Base-by-base conservation (phyloP, 2,797 vertebrate genomes). In the Schizothorax lantsangensis region DNA sequence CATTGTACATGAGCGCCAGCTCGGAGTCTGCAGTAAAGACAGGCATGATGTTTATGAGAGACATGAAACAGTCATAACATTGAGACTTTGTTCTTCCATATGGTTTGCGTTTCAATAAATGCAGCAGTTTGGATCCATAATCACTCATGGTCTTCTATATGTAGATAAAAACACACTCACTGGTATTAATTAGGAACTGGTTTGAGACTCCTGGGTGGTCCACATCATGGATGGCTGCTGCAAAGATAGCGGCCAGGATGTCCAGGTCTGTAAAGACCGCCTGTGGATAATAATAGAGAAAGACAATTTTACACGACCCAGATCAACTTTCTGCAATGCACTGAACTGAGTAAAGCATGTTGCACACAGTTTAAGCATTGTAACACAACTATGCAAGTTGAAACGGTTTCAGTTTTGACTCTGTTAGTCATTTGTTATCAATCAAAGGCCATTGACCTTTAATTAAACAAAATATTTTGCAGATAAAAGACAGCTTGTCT, bases 101-200 rank as follows among this genome's bases (percentile, higher is more conserved):
- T 90, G 85, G 59, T 81, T 79, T 72, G 57, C 74, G 62, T 90
- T 89, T 77, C 49, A 78, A 68, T 38, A 81, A 84, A 36, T 84
- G 74, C 68, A 69, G 74, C 45, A 54, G 33, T 66, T 75, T 84
- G 57, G 43, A 66, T 38, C 47, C 21, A 81, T 54, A 82, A 64
- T n/a, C 54, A 74, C 9, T 6, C 43, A 79, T 23, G 12, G 26
- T 40, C 21, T 43, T 54, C 36, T 52, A 30, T 40, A 84, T 52
- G 62, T 36, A 84, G 64, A 84, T 33, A 57, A 69, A 38, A 38
- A 78, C 52, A 57, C 45, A 98, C 98, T 95, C 92, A 99, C 98
- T 99, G 90, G 98, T 99, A 93, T 99, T 99, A 94, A 99, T 99
- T 87, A 99, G 96, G 91, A 99, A 99, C 91, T 99, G 98, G 94